These are phyloP conservation scores for Lerema accius DNA, from an alignment of 1,140 invertebrate genomes.

Conservation along the genomic window DNA sequence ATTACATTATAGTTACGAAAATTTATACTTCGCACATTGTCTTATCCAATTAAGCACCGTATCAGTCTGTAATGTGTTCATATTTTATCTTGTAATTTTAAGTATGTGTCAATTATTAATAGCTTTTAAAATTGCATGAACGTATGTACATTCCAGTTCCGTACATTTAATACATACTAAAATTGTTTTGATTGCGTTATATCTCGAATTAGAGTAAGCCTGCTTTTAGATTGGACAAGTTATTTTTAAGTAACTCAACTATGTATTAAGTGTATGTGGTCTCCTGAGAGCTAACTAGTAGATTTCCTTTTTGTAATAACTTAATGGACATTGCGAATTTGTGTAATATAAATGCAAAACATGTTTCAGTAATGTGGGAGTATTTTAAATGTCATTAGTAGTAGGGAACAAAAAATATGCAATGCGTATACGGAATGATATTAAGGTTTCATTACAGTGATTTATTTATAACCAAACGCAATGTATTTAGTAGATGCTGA, in stretches of 20 bases:
- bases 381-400: slow-evolving; percentile 28
- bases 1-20: too few species aligned
- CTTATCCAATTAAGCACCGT: background rate
- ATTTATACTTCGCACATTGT: background rate
- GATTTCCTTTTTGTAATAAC: slow-evolving; percentile 27
- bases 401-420: background rate
- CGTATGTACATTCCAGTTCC: background rate
- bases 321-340: slow-evolving; percentile 30
- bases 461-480: background rate
- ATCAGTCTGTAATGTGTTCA: background rate
- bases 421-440: slow-evolving; percentile 3
- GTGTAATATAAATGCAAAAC: slow-evolving; percentile 30
- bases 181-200: slow-evolving; percentile 11
- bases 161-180: slow-evolving; percentile 5
- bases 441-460: slow-evolving; percentile 13
- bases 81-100: slow-evolving; percentile 12
- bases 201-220: background rate
- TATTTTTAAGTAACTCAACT: slow-evolving; percentile 8
- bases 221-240: slow-evolving; percentile 7
- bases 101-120: slow-evolving; percentile 19
- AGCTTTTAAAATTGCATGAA: slow-evolving; percentile 6
- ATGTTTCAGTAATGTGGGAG: slow-evolving; percentile 17
- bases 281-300: slow-evolving; percentile 9
- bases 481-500: too few species aligned
- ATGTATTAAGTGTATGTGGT: slow-evolving; percentile 5